phyloP scores from a whole-genome alignment of 2,113 vertebrate species.

The Gadus chalcogrammus region DNA sequence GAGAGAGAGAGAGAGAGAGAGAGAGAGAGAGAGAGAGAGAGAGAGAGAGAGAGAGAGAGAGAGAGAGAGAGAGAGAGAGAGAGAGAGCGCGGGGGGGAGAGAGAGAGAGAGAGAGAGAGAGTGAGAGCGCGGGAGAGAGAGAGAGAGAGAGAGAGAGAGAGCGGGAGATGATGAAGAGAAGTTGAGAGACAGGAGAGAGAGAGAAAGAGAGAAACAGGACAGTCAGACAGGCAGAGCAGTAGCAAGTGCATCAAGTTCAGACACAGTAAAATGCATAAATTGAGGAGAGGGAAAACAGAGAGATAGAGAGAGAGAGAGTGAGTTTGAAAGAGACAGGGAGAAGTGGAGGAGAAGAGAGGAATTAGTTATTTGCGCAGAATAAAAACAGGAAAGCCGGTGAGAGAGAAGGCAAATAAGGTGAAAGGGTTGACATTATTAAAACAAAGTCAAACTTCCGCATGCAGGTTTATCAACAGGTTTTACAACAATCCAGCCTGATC shows the following conservation, averaged over 20 bases:
- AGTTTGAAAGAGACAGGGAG: constrained; percentile 22
- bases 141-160: not conserved
- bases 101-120: not conserved
- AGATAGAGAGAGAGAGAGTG: constrained; percentile 29
- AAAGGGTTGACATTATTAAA: too few species aligned
- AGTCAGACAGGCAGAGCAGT: constrained; percentile 6
- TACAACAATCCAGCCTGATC: not conserved
- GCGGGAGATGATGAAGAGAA: not conserved
- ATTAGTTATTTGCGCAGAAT: constrained; percentile 46
- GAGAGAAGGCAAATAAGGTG: constrained; percentile 48
- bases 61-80: constrained; percentile 11
- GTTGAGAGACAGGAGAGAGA: constrained; percentile 20
- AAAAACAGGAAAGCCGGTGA: constrained; percentile 42
- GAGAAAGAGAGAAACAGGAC: constrained; percentile 20
- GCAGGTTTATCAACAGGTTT: constrained; percentile 36
- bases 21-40: not conserved
- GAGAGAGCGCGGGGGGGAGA: constrained; percentile 23
- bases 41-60: too few species aligned
- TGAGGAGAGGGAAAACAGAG: constrained; percentile 35
- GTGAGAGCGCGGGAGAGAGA: not conserved
- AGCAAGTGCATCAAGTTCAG: too few species aligned
- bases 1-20: not conserved
- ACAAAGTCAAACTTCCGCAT: constrained; percentile 31
- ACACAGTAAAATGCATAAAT: constrained; percentile 26
- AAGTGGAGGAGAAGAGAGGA: constrained; percentile 37